Conservation (phyloP, 2,797 vertebrate species). For the Neomorphus geoffroyi region DNA sequence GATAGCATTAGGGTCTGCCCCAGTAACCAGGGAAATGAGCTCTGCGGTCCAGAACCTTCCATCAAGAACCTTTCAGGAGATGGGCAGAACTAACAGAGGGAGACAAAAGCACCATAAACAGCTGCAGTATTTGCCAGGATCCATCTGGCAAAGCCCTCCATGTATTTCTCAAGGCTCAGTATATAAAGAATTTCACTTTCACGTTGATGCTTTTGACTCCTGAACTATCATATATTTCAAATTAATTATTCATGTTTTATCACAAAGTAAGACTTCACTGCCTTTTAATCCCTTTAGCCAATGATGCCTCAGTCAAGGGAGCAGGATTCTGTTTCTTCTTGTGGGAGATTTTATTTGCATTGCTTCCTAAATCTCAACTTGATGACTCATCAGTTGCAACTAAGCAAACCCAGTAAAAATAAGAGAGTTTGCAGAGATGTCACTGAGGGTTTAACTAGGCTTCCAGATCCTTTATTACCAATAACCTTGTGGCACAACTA, state of each 20-base stretch:
- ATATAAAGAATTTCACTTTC: not conserved
- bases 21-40: not conserved
- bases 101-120: conserved; percentile 1
- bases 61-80: not conserved
- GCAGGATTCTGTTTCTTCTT: conserved; percentile 2
- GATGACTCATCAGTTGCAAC: conserved; percentile 59
- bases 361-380: conserved; percentile 40
- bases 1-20: not conserved
- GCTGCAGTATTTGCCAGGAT: not conserved
- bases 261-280: not conserved
- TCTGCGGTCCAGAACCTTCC: not conserved
- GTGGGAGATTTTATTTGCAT: conserved; percentile 28
- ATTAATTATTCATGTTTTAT: conserved; percentile 24
- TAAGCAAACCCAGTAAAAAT: conserved; percentile 43
- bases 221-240: not conserved
- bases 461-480: conserved; percentile 44
- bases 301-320: not conserved
- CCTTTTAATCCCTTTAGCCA: conserved; percentile 10
- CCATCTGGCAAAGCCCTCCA: not conserved
- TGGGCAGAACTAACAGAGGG: not conserved
- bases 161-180: not conserved
- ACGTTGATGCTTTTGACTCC: not conserved
- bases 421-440: conserved; percentile 30
- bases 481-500: conserved; percentile 16
- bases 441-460: conserved; percentile 42